Conservation (phyloP, 2,113 vertebrate genomes). For the Podarcis raffonei region DNA sequence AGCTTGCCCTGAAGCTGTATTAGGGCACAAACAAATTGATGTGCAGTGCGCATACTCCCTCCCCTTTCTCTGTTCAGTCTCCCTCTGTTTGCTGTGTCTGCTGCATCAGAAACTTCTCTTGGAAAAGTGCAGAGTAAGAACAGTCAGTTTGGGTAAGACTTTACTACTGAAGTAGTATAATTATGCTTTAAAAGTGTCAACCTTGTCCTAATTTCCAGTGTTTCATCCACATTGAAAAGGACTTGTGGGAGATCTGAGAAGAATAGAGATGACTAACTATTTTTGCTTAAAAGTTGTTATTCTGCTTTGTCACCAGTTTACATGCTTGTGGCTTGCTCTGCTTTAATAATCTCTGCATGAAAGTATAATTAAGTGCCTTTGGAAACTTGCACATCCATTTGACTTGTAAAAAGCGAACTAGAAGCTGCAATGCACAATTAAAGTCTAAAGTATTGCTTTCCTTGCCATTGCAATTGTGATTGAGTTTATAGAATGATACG, state of each 20-base stretch:
- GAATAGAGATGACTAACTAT: background rate
- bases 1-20: conserved; percentile 29
- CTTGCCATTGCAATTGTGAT: background rate
- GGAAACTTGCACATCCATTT: background rate
- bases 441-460: background rate
- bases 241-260: background rate
- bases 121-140: conserved; percentile 61
- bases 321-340: background rate
- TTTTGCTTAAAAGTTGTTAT: background rate
- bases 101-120: conserved; percentile 64
- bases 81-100: conserved; percentile 43
- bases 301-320: background rate
- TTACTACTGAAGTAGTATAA: conserved; percentile 8
- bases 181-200: conserved; percentile 20
- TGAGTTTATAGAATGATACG: conserved; percentile 26
- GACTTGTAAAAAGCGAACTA: background rate
- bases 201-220: fast-evolving
- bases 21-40: conserved; percentile 34
- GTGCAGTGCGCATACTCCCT: background rate
- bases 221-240: background rate
- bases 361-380: background rate
- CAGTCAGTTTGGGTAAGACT: conserved; percentile 61
- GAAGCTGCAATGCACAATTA: background rate
- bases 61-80: background rate
- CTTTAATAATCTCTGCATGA: conserved; percentile 2